phyloP scores from a whole-genome alignment of 2,113 vertebrate species.

The Stomatorhinus ivindoensis region DNA sequence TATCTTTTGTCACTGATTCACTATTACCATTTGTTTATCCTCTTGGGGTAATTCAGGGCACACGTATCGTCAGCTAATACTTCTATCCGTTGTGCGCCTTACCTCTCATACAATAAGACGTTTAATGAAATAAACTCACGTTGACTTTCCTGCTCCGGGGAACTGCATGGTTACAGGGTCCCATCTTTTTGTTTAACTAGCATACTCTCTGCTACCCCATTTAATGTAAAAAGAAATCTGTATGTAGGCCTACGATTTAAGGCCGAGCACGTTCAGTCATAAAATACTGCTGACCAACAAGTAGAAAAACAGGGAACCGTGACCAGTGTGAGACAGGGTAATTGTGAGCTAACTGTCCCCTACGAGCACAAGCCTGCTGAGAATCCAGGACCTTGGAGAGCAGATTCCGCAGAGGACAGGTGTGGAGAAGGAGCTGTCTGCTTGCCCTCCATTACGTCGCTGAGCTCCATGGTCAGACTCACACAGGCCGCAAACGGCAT shows the following conservation, averaged over 20 bases:
- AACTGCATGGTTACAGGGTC: background rate
- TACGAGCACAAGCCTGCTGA: background rate
- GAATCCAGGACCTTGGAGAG: background rate
- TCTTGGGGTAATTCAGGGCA: background rate
- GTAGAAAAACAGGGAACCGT: background rate
- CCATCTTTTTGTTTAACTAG: background rate
- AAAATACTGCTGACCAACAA: background rate
- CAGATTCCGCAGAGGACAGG: background rate
- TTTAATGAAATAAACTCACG: background rate
- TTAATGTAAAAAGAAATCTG: background rate
- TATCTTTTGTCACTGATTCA: background rate
- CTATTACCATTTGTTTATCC: background rate
- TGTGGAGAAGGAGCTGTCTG: background rate
- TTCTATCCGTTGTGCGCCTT: background rate
- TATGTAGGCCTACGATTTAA: background rate
- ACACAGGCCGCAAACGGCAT: background rate
- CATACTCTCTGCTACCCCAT: background rate
- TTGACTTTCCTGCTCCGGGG: background rate
- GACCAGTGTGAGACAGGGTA: background rate
- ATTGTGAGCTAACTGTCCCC: background rate
- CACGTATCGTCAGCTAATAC: background rate
- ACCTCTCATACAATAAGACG: background rate
- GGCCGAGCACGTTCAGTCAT: background rate
- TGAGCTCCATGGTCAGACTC: background rate
- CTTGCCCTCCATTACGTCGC: background rate